Evolutionary conservation across 2,888 invertebrate genomes (phyloP), one percentile per base, ranked within the genome.

Genomic region (Subacronicta megacephala): DNA sequence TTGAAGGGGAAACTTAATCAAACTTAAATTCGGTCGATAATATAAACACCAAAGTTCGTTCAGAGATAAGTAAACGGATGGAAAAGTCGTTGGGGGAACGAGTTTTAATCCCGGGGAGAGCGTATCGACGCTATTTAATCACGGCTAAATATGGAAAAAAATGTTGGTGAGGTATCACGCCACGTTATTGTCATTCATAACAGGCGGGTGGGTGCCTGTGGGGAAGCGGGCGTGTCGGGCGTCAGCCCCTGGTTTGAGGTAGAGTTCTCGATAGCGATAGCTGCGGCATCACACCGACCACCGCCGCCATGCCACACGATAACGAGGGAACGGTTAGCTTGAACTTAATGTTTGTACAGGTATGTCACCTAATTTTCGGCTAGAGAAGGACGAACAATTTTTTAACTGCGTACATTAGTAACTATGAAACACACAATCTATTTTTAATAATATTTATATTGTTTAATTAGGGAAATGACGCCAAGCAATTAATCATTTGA

Each of bases 131-230:
- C 83, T 88, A 86, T 93, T 93, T 93, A 93, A 93, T 93, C 92
- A 91, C 90, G 87, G 88, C 89, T 89, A 88, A 92, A 90, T 92
- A 92, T 78, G 88, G 81, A 89, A 91, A 92, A 63, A 92, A 92
- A 91, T 90, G 89, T 85, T 82, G 81, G 85, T 81, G 82, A 89
- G 85, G 86, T 89, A 89, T 89, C 87, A 84, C 87, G 85, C 85
- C 83, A 85, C 88, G 89, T 86, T 92, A 93, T 93, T 93, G 93
- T 93, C 93, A 92, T 93, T 93, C 92, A 94, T 92, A 91, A 90
- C 90, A 80, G 83, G 79, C 75, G 75, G 66, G 79, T 74, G 78
- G 74, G 81, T 55, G 70, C 62, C 51, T 31, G 62, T 62, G 75
- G 43, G 66, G 60, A 31, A 58, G 70, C 47, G 62, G 62, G 72